Evolutionary conservation across 1,140 invertebrate species (phyloP), one percentile per base, ranked within the genome.

Genomic region (Drosophila rufa): DNA sequence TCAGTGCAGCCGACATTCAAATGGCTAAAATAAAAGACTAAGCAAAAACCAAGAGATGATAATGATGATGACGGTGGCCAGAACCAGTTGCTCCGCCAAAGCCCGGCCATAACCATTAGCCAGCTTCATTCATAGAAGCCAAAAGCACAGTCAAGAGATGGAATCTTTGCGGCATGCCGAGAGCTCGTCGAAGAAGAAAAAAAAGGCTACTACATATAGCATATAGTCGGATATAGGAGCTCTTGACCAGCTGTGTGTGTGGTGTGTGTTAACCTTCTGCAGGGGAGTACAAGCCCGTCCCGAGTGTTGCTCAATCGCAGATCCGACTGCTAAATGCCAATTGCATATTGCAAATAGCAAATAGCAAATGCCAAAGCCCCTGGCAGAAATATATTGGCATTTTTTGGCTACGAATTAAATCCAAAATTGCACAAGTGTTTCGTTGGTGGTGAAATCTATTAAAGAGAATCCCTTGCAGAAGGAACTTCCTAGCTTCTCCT

Each of bases 61-160:
- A 73, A 74, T 73, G 56, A 71, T 60, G 57, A 36, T 47, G 69
- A 38, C 42, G 67, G 27, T 36, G 33, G 33, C 33, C 46, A 73
- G 55, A 73, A 74, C 70, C 70, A 74, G 70, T 74, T 74, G 70
- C 68, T 60, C 30, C 19, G 38, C 43, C 43, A 43, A 71, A 43
- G 67, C 46, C 46, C n/a, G 67, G 68, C 19, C 68, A 73, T 73
- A 73, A 60, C 68, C 70, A 74, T 60, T 74, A 71, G 62, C 64
- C 64, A 42, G 45, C 43, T 69, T 61, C 56, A 77, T 74, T 75
- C 71, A 75, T 75, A 36, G 70, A 68, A 47, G 56, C 46, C 66
- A 64, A 62, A 47, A 17, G 25, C 48, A 42, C 22, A 59, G 22
- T 33, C 62, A 46, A 58, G 25, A 61, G 45, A 79, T 59, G 50